A percentile compares a stretch with the other conserved stretches of the same genome.
Conservation (phyloP, 2,797 vertebrate genomes). For the Neosalanx taihuensis region DNA sequence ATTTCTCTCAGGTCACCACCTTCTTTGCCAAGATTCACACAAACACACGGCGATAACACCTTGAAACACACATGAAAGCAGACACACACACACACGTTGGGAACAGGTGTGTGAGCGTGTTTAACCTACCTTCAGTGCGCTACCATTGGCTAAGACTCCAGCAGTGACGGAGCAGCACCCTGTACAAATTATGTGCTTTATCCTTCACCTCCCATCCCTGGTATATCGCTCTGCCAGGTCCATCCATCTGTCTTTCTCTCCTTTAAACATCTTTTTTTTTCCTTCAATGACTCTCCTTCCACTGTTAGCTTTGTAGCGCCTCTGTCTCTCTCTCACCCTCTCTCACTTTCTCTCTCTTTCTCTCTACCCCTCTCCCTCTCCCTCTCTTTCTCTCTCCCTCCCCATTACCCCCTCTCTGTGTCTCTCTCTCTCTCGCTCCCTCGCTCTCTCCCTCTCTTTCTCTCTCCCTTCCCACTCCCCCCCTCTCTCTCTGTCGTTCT, state of each 20-base stretch:
- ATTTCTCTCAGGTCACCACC: constrained; percentile 49
- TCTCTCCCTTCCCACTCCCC: neutral
- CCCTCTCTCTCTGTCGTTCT: constrained; percentile 18
- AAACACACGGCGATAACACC: neutral
- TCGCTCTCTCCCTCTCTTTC: too few species aligned
- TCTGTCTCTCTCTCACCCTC: neutral
- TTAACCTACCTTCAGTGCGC: constrained; percentile 18
- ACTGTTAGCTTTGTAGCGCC: neutral
- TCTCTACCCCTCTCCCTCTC: constrained; percentile 16
- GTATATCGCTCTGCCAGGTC: constrained; percentile 1
- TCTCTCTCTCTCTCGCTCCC: constrained; percentile 10
- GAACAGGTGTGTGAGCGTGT: constrained; percentile 16
- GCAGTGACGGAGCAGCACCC: constrained; percentile 38
- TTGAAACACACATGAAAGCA: neutral
- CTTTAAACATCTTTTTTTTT: constrained; percentile 1
- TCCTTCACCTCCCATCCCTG: constrained; percentile 9
- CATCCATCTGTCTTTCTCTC: neutral
- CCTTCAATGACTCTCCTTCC: neutral
- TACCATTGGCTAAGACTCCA: constrained; percentile 55
- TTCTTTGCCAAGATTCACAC: constrained; percentile 20
- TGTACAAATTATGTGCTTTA: constrained; percentile 34
- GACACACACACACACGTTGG: constrained; percentile 24
- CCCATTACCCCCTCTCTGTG: constrained; percentile 2
- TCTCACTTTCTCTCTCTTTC: constrained; percentile 3
- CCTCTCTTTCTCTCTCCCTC: neutral